These are phyloP conservation scores for Probaryconus sp. DNA, from an alignment of 1,140 invertebrate genomes.

Conservation along the genomic window DNA sequence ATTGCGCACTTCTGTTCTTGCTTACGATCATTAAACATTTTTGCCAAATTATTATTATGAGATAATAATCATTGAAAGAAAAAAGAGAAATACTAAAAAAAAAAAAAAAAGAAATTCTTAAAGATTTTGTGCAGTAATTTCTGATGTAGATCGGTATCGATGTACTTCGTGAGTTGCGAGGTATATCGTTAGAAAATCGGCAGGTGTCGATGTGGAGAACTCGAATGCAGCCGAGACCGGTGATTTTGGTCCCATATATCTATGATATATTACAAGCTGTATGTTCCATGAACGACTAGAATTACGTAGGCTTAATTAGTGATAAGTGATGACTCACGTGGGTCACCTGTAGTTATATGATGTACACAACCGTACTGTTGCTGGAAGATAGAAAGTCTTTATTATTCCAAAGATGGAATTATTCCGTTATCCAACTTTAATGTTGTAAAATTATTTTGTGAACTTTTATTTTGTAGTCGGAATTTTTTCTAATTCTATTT, in stretches of 20 bases:
- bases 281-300: conserved; percentile 93
- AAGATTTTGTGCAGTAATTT: no score
- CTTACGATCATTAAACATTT: neutral
- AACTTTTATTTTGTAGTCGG: conserved; percentile 2
- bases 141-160: neutral
- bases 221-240: conserved; percentile 81
- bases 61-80: no score
- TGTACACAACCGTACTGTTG: conserved; percentile 29
- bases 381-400: conserved; percentile 40
- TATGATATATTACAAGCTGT: conserved; percentile 94
- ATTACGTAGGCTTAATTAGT: conserved; percentile 53
- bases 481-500: conserved; percentile 4
- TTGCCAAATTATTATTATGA: no score
- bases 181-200: conserved; percentile 58
- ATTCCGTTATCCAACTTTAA: conserved; percentile 25
- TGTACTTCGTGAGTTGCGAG: neutral
- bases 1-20: no score
- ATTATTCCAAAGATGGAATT: conserved; percentile 10
- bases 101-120: no score
- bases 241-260: conserved; percentile 95
- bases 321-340: conserved; percentile 69
- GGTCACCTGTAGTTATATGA: conserved; percentile 57
- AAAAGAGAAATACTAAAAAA: no score
- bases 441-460: neutral
- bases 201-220: conserved; percentile 61